Evolutionary conservation across 2,113 vertebrate species (phyloP).

Genomic region (Scortum barcoo): DNA sequence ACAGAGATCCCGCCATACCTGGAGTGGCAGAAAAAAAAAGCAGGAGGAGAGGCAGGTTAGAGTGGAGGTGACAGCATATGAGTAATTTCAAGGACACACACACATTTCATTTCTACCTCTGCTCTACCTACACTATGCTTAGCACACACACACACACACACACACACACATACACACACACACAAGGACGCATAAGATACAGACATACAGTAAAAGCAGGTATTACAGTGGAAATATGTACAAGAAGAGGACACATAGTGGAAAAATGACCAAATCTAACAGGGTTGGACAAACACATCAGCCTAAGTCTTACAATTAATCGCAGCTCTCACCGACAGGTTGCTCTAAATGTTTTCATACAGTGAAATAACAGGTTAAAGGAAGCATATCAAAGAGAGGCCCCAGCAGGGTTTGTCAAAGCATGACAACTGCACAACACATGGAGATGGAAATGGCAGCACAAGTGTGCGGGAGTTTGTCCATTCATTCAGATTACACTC

Average conservation of each 20-base stretch:
- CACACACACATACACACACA: too few species aligned
- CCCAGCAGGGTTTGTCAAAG: constrained; percentile 41
- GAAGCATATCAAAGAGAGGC: constrained; percentile 29
- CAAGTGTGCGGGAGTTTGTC: constrained; percentile 16
- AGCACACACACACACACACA: too few species aligned
- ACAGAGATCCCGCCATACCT: constrained; percentile 86
- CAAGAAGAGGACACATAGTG: not conserved
- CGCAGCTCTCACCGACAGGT: constrained; percentile 19
- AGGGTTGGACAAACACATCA: constrained; percentile 16
- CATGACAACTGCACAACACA: constrained; percentile 35
- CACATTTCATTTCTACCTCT: not conserved
- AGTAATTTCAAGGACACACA: not conserved
- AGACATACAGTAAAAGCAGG: not conserved
- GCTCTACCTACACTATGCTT: too few species aligned
- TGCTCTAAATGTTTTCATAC: constrained; percentile 34
- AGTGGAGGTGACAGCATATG: not conserved
- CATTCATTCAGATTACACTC: constrained; percentile 28
- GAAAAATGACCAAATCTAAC: not conserved
- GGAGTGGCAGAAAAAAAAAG: not conserved
- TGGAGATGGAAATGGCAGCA: constrained; percentile 24
- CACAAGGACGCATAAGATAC: not conserved
- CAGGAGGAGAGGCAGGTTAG: constrained; percentile 16
- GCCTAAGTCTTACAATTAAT: constrained; percentile 13
- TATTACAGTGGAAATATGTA: not conserved
- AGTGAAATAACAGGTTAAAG: constrained; percentile 42